A percentile compares a stretch with the other conserved stretches of the same genome.
Conservation (phyloP, 2,888 invertebrate species). For the Celastrina argiolus region DNA sequence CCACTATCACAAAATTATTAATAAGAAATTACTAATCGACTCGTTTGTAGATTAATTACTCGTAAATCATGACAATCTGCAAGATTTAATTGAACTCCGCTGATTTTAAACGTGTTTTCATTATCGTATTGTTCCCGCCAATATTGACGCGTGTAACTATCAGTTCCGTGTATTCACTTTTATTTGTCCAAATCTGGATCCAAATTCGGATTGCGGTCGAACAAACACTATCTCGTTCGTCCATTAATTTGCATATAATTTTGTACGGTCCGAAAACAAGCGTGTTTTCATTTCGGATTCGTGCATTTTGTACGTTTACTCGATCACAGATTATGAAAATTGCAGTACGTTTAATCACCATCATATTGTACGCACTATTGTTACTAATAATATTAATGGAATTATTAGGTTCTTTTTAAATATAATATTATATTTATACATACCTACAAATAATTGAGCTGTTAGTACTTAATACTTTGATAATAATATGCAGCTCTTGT, state of each 20-base stretch:
- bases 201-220: slow-evolving; percentile 29
- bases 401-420: too few species aligned
- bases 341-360: not conserved
- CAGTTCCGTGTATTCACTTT: slow-evolving; percentile 17
- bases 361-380: not conserved
- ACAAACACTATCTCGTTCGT: slow-evolving; percentile 31
- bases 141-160: slow-evolving; percentile 18
- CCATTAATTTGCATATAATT: slow-evolving; percentile 35
- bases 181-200: slow-evolving; percentile 10
- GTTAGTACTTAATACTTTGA: too few species aligned
- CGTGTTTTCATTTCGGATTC: slow-evolving; percentile 15
- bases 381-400: too few species aligned
- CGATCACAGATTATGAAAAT: slow-evolving; percentile 13
- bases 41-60: not conserved
- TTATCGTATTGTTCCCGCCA: slow-evolving; percentile 15
- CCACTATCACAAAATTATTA: too few species aligned
- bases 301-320: slow-evolving; percentile 13
- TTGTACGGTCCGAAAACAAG: slow-evolving; percentile 23
- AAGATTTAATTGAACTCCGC: not conserved
- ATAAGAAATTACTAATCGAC: too few species aligned
- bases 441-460: too few species aligned
- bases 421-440: too few species aligned
- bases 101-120: slow-evolving; percentile 20
- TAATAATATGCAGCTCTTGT: too few species aligned
- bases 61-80: not conserved